Evolutionary conservation across 2,888 invertebrate species (phyloP), one percentile per base, ranked within the genome.

Genomic region (Amorpha juglandis): DNA sequence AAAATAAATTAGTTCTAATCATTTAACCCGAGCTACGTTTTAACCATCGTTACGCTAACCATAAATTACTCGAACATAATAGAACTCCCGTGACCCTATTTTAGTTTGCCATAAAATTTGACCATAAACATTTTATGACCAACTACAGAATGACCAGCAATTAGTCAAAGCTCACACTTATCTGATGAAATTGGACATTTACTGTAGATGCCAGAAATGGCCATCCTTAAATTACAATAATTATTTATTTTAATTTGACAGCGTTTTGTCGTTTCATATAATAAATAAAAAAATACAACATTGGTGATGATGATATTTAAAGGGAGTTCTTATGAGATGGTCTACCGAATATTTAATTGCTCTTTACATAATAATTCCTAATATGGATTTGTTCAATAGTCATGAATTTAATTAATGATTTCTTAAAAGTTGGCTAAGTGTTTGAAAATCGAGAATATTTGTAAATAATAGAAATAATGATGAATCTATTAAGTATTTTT

Each of bases 121-220:
- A 70, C 70, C 64, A 73, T 76, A 69, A 79, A 77, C 71, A 70
- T 63, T 73, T 69, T 77, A 76, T 74, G 73, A 77, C 73, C 69
- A 52, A 35, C 63, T 51, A 62, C 53, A 70, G 71, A 74, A 50
- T 70, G 68, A 71, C 71, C 69, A 27, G 69, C 70, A 76, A 79
- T 79, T 79, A 76, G 75, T 78, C 72, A 65, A 70, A 16, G 19
- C 1, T 64, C 78, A 78, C 79, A 66, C 69, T 12, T 63, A 78
- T 79, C 78, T 7, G 42, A 67, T 62, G 70, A 69, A 71, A 69
- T 67, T 64, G 62, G 68, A 51, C 70, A 70, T 69, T 45, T 58
- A 58, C 19, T 11, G 53, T 65, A 58, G 52, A 47, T 48, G 35
- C 48, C n/a, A 19, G 38, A 65, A 48, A 48, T 55, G 55, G 33